Evolutionary conservation across 2,113 vertebrate species (phyloP).

Genomic region (Crotalus horridus): DNA sequence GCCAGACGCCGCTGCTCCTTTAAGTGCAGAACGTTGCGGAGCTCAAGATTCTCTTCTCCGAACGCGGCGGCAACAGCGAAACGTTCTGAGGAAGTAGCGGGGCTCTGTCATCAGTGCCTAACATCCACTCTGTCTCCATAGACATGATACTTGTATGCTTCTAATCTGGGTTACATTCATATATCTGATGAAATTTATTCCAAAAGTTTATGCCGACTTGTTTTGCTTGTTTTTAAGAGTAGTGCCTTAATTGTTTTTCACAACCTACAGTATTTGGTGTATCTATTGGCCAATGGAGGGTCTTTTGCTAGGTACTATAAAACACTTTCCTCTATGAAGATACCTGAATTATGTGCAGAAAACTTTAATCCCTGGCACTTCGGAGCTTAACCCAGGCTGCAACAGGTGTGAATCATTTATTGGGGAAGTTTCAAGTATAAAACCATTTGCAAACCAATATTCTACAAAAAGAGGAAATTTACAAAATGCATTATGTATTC

Average conservation of each 20-base stretch:
- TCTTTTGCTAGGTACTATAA: background rate
- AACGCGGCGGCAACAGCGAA: background rate
- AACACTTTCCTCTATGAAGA: background rate
- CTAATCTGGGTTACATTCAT: background rate
- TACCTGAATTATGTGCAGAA: background rate
- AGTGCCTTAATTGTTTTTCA: too few relatives aligned
- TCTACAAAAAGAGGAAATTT: background rate
- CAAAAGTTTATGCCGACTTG: background rate
- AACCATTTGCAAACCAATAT: background rate
- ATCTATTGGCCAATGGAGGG: background rate
- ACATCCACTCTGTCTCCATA: background rate
- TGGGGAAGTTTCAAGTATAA: conserved; percentile 4
- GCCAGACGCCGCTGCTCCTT: background rate
- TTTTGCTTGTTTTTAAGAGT: background rate
- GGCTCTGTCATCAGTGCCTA: background rate
- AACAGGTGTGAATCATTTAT: conserved; percentile 12
- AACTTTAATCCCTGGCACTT: background rate
- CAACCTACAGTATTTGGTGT: background rate
- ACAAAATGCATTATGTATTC: too few relatives aligned
- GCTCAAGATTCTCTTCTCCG: conserved; percentile 3
- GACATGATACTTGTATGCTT: background rate
- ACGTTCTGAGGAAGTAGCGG: background rate
- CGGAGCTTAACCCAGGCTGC: background rate
- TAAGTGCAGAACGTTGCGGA: background rate
- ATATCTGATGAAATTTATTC: background rate